A percentile compares a stretch with the other conserved stretches of the same genome.
These are phyloP conservation scores for Acipenser oxyrinchus DNA, from an alignment of 2,797 vertebrate genomes.

Conservation along the genomic window DNA sequence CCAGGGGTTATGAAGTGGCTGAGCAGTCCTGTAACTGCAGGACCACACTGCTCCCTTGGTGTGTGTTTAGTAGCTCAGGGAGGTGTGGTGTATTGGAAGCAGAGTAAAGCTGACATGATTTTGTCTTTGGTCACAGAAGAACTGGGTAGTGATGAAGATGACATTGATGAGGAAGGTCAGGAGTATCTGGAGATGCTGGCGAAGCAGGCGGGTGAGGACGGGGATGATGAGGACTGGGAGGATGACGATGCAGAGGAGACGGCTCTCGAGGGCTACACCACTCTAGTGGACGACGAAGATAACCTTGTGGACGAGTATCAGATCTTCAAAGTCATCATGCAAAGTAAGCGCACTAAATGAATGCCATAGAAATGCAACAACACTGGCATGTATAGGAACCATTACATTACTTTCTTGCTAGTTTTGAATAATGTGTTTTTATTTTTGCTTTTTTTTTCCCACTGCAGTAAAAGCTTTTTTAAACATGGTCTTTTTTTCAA, in stretches of 20 bases:
- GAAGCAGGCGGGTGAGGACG: constrained; percentile 93
- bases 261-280: constrained; percentile 92
- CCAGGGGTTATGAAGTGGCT: background rate
- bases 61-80: background rate
- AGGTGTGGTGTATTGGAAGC: background rate
- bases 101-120: too few species aligned
- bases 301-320: constrained; percentile 97
- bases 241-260: constrained; percentile 97
- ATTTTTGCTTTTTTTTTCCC: too few species aligned
- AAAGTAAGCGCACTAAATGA: constrained; percentile 68
- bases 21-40: background rate
- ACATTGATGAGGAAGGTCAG: constrained; percentile 96
- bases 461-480: too few species aligned
- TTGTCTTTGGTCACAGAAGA: constrained; percentile 50
- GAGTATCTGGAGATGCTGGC: constrained; percentile 97
- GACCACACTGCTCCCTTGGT: background rate
- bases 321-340: constrained; percentile 99
- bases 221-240: constrained; percentile 96
- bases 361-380: too few species aligned
- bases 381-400: too few species aligned
- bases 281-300: constrained; percentile 92
- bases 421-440: too few species aligned
- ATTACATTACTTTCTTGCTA: too few species aligned
- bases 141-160: constrained; percentile 93
- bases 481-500: too few species aligned